A percentile compares a stretch with the other conserved stretches of the same genome.
These are phyloP conservation scores for Suncus etruscus DNA, from an alignment of 2,113 vertebrate species.

Conservation along the genomic window DNA sequence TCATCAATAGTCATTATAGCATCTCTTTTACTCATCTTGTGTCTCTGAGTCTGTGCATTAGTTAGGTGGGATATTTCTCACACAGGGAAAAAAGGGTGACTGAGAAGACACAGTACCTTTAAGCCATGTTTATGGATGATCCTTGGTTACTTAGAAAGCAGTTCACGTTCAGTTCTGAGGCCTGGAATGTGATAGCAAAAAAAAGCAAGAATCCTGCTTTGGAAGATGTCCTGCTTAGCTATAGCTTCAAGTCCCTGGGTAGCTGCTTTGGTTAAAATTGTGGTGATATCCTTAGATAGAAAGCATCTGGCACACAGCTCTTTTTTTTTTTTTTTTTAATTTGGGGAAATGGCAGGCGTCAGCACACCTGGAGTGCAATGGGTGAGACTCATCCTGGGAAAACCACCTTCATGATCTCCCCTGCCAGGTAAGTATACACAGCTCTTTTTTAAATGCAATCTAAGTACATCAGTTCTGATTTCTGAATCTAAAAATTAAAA, in stretches of 20 bases:
- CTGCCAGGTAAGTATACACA: too few relatives aligned
- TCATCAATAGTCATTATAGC: too few relatives aligned
- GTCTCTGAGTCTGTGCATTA: not conserved
- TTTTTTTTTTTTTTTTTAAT: not conserved
- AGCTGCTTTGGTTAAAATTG: not conserved
- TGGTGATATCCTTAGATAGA: not conserved
- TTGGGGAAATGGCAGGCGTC: too few relatives aligned
- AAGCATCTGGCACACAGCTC: not conserved
- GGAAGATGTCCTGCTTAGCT: not conserved
- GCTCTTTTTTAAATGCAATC: not conserved
- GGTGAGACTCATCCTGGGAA: too few relatives aligned
- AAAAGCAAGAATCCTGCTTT: not conserved
- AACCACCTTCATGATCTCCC: too few relatives aligned
- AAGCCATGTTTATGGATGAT: not conserved
- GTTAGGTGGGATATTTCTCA: not conserved
- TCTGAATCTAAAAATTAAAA: too few relatives aligned
- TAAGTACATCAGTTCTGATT: not conserved
- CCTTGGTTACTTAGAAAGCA: not conserved
- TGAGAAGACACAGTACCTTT: not conserved
- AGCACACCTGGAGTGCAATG: too few relatives aligned
- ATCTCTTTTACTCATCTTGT: not conserved
- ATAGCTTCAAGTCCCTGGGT: constrained; percentile 12
- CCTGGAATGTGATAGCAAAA: not conserved
- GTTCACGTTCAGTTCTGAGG: not conserved
- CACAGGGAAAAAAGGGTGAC: not conserved